Percentiles rank a stretch among this genome's conserved stretches.
These are phyloP conservation scores for Horisme vitalbata DNA, from an alignment of 2,888 invertebrate species.

Conservation along the genomic window DNA sequence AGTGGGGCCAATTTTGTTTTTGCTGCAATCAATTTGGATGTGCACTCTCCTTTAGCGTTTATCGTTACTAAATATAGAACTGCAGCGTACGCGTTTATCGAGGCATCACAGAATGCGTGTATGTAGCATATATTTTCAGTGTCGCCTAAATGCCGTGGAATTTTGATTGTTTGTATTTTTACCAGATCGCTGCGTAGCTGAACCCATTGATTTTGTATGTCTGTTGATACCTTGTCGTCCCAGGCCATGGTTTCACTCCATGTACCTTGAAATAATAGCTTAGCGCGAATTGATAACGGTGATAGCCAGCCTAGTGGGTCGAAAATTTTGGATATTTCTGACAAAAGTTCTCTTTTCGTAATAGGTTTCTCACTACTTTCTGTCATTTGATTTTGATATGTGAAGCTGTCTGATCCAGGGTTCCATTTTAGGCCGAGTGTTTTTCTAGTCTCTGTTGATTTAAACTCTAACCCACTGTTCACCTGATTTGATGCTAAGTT, in stretches of 20 bases:
- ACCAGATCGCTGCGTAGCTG: not conserved
- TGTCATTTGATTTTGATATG: conserved; percentile 20
- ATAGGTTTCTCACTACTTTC: conserved; percentile 18
- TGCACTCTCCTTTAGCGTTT: not conserved
- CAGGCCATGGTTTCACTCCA: conserved; percentile 7
- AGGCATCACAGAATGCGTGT: conserved; percentile 7
- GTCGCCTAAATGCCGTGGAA: conserved; percentile 2
- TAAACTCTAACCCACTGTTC: conserved; percentile 16
- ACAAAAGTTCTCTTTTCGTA: conserved; percentile 26
- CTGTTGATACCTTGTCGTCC: conserved; percentile 10
- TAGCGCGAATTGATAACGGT: conserved; percentile 30
- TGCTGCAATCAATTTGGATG: conserved; percentile 1
- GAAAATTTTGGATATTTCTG: conserved; percentile 31
- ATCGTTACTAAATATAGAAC: no score
- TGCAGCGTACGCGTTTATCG: not conserved
- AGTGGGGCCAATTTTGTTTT: conserved; percentile 17
- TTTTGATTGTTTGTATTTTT: not conserved
- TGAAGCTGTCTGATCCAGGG: conserved; percentile 14
- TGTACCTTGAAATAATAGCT: conserved; percentile 22
- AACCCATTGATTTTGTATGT: conserved; percentile 7
- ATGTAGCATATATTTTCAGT: not conserved
- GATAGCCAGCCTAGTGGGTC: conserved; percentile 36
- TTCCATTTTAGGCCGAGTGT: conserved; percentile 26
- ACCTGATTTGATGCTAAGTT: conserved; percentile 1
- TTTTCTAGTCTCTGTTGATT: conserved; percentile 11